Base-by-base conservation (phyloP, 2,797 vertebrate genomes). In the Fistularia tabacaria region DNA sequence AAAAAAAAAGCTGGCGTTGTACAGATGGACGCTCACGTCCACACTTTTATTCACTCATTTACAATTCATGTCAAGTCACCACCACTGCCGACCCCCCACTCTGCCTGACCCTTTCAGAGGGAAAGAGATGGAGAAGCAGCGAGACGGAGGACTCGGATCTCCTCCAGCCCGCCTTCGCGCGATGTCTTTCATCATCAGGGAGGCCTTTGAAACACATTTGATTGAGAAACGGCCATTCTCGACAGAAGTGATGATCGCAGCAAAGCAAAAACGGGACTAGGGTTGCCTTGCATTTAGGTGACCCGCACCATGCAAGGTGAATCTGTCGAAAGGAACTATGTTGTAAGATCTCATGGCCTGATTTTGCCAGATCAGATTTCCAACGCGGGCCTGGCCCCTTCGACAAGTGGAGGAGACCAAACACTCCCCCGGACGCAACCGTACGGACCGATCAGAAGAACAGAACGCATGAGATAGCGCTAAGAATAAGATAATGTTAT, bases 1-100 rank as follows among this genome's bases (percentile, higher is more conserved):
- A 45, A 52, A 48, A 46, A 53, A 62, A 69, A 51, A 68, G 78
- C 73, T 79, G 73, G 67, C 69, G 69, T 67, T 74, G 71, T 71
- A 64, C 77, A 54, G 83, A 86, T 70, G 73, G 71, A 74, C 67
- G 40, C 79, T 71, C 69, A 57, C 62, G 47, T 69, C 50, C 71
- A 67, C 70, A 77, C 66, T 81, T 82, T 80, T 79, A 73, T 77
- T 76, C 54, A 69, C 80, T 86, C 81, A 84, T 88, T 85, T 88
- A 79, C 73, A 76, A 85, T 84, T 86, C 82, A 84, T 71, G 80
- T 82, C 71, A 75, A 76, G 77, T 72, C 69, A 54, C 50, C 37
- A 57, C 15, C 54, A 15, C 51, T 25, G 25, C 62, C 13, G 12
- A 60, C 51, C 54, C 57, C 55, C 57, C 37, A 42, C 54, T 50